Evolutionary conservation across 2,797 vertebrate genomes (phyloP), one percentile per base, ranked within the genome.

Genomic region (Myotis vivesi): DNA sequence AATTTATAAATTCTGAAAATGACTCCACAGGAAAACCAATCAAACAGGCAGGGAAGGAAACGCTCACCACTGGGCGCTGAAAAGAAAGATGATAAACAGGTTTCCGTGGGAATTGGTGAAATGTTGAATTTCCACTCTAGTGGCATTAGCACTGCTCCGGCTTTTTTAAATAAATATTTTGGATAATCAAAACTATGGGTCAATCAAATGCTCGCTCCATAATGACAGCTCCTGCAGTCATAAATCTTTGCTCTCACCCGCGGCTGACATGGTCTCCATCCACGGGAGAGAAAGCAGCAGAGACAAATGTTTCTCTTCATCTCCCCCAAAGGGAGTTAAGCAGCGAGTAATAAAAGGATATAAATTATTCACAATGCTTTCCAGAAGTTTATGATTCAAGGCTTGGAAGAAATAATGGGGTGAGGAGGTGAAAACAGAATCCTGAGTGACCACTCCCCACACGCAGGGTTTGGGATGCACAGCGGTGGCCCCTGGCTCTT

Each of bases 361-460:
- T 98, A 98, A 98, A 97, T 98, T 98, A 98, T 98, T 98, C 95
- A 98, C 95, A 97, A 55, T 91, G 89, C 89, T 98, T 98, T 96
- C 87, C 85, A 97, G 93, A 90, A 97, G 96, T 93, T 97, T 94
- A 92, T 96, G 97, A 97, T 94, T 96, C 95, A 97, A 96, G 69
- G 84, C 80, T 90, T 94, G 41, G 38, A 46, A 85, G 38, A 94
- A 83, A 86, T 81, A 88, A 94, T 57, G 75, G 38, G 6, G 12
- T 5, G 53, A n/a, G 5, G 30, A 57, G 25, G 0, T 1, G 6
- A 30, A 66, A 73, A 80, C 20, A 71, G 28, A 85, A 81, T 62
- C 25, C 44, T 36, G 33, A 51, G 57, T 92, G 57, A 86, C 68
- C 46, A 86, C 7, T 82, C 23, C 15, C 19, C 38, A 41, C 15